Evolutionary conservation across 2,797 vertebrate genomes (phyloP), one percentile per base, ranked within the genome.

Genomic region (Schizopygopsis pylzovi): DNA sequence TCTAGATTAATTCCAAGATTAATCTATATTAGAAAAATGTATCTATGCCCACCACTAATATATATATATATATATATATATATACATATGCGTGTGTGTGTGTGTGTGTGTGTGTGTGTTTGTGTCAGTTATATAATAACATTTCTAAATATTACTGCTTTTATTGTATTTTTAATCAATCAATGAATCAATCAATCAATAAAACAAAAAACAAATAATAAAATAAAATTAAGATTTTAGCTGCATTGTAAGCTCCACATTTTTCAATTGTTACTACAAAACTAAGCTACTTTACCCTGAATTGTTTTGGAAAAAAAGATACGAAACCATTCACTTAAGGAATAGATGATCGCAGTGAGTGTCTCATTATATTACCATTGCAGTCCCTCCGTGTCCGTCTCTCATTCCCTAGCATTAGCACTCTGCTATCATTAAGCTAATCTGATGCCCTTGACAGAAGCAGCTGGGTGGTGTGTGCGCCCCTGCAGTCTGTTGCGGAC

Each of bases 361-460:
- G n/a, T 54, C 56, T 82, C 81, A 79, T 82, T 87, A 83, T 73
- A 59, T 79, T 71, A 79, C 47, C 61, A 79, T 49, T 28, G 59
- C 81, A 83, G 52, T 71, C 63, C 82, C 78, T 85, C 63, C 28
- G 4, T 73, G 43, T n/a, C 22, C n/a, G 39, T 22, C 56, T 56
- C 45, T 86, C 49, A 84, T 84, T 75, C 77, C 39, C 54, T 47
- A 86, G 72, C 59, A 79, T 85, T 79, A 79, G 47, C 18, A 70
- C 37, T 41, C 61, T 37, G 45, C 20, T 61, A 72, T 77, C 71
- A 71, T 77, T 88, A 73, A 56, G 65, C 52, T 77, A 76, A 87
- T 88, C 41, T 81, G 85, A 61, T 87, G 82, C 80, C 87, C 83
- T 88, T 89, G 86, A 89, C 78, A 77, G 81, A 70, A 73, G 82